Base-by-base conservation (phyloP, 2,888 invertebrate genomes). In the Drosophila infuscata region DNA sequence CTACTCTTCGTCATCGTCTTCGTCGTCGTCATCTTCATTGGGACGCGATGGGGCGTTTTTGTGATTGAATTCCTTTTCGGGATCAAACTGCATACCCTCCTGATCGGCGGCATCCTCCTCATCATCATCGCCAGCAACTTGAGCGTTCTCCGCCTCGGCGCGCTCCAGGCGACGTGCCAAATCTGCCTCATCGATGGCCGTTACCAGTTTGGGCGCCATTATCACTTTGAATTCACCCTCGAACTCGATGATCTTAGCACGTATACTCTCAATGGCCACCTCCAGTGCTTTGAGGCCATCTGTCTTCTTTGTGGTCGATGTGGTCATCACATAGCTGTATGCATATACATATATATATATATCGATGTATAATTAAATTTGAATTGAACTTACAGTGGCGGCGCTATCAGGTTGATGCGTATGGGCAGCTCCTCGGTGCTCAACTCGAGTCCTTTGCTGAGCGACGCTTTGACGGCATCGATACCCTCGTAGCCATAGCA, bases 401-500 rank as follows among this genome's bases (percentile, higher is more conserved):
- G 99, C 7, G 99, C 99, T 92, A 99, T 99, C 81, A 99, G 94
- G 94, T 99, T 99, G 87, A 99, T 99, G 95, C 98, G 99, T 85
- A 99, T 98, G 0, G 99, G 99, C 94, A 99, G 95, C 83, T 98
- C 98, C 83, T 97, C 96, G 0, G 98, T 98, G 5, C 99, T 98
- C 61, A 98, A 94, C 48, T 97, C 96, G 43, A 99, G 95, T 2
- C 99, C 99, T 76, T 97, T 95, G 92, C 96, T 96, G 48, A 99
- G 94, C 0, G 99, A 98, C 51, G 96, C 94, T 93, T 99, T 98
- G 0, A 99, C 99, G 5, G 99, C 99, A 94, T 99, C 99, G 80
- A 99, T 99, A 35, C 99, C 99, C 93, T 99, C 99, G 91, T 99
- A 99, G 2, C 98, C 97, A 89, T 98, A 99, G 93, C 98, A 98